phyloP scores from a whole-genome alignment of 1,140 invertebrate species.

The Branchinecta lindahli region DNA sequence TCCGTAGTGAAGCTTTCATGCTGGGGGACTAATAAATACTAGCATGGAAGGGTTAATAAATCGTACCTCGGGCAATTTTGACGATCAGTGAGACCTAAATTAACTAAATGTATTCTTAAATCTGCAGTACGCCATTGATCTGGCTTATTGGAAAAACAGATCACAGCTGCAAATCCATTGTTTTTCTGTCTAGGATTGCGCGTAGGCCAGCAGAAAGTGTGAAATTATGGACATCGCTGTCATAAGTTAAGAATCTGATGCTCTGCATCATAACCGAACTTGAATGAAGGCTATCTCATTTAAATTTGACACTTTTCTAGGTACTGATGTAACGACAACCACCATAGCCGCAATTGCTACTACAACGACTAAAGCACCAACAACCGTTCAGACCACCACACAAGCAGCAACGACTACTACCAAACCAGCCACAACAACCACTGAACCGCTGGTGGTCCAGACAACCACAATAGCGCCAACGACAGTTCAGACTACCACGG shows the following conservation, averaged over 20 bases:
- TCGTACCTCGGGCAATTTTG: neutral
- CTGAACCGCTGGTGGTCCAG: neutral
- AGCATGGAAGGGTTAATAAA: neutral
- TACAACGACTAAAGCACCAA: neutral
- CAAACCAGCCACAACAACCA: neutral
- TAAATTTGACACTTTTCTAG: neutral
- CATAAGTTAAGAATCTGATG: no score
- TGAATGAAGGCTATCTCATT: neutral
- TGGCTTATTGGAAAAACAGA: no score
- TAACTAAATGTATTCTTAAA: no score
- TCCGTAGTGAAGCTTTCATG: neutral
- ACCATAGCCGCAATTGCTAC: conserved; percentile 9
- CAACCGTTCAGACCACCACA: no score
- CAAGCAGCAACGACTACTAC: conserved; percentile 9
- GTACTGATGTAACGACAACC: neutral
- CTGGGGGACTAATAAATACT: neutral
- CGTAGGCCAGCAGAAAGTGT: no score
- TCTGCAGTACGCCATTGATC: no score
- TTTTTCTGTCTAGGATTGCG: no score
- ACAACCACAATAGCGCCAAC: neutral
- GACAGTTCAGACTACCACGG: neutral
- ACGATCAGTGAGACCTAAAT: no score
- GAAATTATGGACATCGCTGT: no score
- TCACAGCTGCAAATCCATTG: no score
- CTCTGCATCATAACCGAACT: no score